Evolutionary conservation across 2,113 vertebrate genomes (phyloP).

Genomic region (Tachycineta bicolor): DNA sequence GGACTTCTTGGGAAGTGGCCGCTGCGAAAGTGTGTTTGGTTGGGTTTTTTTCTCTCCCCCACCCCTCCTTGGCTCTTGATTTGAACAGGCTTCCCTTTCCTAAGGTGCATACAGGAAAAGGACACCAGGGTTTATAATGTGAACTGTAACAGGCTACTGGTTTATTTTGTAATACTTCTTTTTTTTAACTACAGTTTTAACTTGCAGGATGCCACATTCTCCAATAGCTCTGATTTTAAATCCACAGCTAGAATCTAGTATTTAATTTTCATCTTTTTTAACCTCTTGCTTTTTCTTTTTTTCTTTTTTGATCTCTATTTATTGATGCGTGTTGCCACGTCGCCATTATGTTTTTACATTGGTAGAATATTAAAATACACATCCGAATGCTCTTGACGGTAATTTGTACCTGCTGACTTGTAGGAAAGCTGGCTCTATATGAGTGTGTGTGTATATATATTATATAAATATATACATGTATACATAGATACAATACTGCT

Average conservation of each 20-base stretch:
- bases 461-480: constrained; percentile 79
- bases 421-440: constrained; percentile 70
- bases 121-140: constrained; percentile 73
- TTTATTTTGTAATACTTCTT: constrained; percentile 49
- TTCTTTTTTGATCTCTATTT: constrained; percentile 74
- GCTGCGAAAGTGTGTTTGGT: neutral
- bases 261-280: constrained; percentile 76
- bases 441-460: constrained; percentile 76
- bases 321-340: constrained; percentile 70
- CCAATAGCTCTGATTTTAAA: constrained; percentile 65
- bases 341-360: constrained; percentile 65
- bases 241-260: constrained; percentile 67
- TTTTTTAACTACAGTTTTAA: constrained; percentile 58
- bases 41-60: neutral
- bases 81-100: constrained; percentile 63
- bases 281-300: constrained; percentile 51
- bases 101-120: constrained; percentile 52
- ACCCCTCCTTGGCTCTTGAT: neutral
- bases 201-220: constrained; percentile 66
- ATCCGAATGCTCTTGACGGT: constrained; percentile 64
- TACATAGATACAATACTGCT: constrained; percentile 79
- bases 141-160: constrained; percentile 75
- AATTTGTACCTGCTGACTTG: constrained; percentile 75
- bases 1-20: constrained; percentile 17
- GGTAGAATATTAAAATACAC: constrained; percentile 70